phyloP scores from a whole-genome alignment of 2,888 invertebrate species.

The Lordiphosa fenestrarum region DNA sequence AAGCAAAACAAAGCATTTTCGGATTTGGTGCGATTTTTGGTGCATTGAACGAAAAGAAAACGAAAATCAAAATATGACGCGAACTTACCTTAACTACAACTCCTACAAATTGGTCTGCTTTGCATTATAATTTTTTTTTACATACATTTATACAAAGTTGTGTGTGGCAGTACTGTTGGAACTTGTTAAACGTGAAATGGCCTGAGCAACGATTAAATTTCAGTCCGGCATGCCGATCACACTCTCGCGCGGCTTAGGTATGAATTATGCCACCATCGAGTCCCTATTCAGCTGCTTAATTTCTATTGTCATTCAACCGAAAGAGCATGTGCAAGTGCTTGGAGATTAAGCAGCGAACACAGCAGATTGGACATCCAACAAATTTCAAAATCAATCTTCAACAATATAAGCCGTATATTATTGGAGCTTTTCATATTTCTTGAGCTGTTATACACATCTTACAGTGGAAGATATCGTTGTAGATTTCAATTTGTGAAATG shows the following conservation, averaged over 20 bases:
- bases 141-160: slow-evolving; percentile 28
- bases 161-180: slow-evolving; percentile 49
- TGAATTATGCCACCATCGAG: neutral
- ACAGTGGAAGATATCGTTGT: no score
- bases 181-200: slow-evolving; percentile 46
- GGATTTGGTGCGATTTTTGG: slow-evolving; percentile 62
- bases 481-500: no score
- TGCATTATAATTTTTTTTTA: slow-evolving; percentile 32
- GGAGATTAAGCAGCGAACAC: slow-evolving; percentile 7
- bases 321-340: slow-evolving; percentile 39
- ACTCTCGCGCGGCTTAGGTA: neutral
- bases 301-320: slow-evolving; percentile 1
- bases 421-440: no score
- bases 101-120: slow-evolving; percentile 54
- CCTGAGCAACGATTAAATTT: slow-evolving; percentile 39
- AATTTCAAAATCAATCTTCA: slow-evolving; percentile 33
- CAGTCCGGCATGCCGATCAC: slow-evolving; percentile 16
- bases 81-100: slow-evolving; percentile 73
- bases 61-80: slow-evolving; percentile 51
- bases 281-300: slow-evolving; percentile 22
- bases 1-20: slow-evolving; percentile 36
- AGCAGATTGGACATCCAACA: slow-evolving; percentile 17
- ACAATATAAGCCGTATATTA: slow-evolving; percentile 2
- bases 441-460: no score
- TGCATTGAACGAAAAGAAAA: slow-evolving; percentile 50